Percentiles rank a stretch among this genome's conserved stretches.
Evolutionary conservation across 2,797 vertebrate genomes (phyloP).

Genomic region (Siniperca scherzeri): DNA sequence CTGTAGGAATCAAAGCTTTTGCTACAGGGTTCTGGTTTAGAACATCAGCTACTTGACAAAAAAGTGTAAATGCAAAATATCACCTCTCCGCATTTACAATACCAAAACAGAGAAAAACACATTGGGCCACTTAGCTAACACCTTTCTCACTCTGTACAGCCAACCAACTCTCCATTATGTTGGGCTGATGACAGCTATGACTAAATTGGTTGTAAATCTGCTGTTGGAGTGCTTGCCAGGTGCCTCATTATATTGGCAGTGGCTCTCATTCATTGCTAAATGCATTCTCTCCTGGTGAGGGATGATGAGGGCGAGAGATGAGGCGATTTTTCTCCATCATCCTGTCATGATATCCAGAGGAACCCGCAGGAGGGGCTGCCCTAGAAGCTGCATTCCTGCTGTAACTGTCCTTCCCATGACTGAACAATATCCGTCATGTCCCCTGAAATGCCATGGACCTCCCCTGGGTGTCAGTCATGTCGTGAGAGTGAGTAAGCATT

Average conservation of each 20-base stretch:
- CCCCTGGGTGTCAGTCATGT: not conserved
- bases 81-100: not conserved
- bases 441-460: conserved; percentile 8
- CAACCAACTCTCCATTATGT: not conserved
- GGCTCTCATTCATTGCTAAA: conserved; percentile 43
- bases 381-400: not conserved
- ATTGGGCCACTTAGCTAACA: not conserved
- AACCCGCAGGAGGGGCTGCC: not conserved
- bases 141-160: not conserved
- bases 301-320: conserved; percentile 40
- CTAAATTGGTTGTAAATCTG: conserved; percentile 48
- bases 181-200: conserved; percentile 18
- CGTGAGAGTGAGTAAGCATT: not conserved
- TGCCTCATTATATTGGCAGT: conserved; percentile 45
- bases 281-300: conserved; percentile 34
- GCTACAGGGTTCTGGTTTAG: too few species aligned
- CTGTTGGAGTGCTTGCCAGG: conserved; percentile 38
- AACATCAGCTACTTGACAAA: not conserved
- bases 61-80: conserved; percentile 5
- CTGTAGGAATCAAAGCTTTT: not conserved
- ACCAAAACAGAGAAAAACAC: not conserved
- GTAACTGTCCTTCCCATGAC: not conserved
- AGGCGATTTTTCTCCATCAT: conserved; percentile 54
- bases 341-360: conserved; percentile 31
- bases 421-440: conserved; percentile 36